Base-by-base conservation (phyloP, 2,797 vertebrate species). In the Netta rufina region DNA sequence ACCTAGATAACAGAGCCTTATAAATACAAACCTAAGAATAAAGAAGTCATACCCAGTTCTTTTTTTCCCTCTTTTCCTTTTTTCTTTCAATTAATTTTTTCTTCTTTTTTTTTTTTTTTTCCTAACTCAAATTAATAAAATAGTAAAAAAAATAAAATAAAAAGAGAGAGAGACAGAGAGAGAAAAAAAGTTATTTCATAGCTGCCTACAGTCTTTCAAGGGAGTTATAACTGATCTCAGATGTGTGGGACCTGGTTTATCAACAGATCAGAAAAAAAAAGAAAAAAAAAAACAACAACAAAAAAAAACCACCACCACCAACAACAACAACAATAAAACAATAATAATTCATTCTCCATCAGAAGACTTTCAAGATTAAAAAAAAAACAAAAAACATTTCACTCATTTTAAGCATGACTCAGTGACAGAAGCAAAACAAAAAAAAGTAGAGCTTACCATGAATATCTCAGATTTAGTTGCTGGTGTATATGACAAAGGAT, bases 361-460 rank as follows among this genome's bases (percentile, higher is more conserved):
- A 32, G 16, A 95, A 87, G 57, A 64, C 21, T 82, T 87, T 77
- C 49, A 84, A 88, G 65, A 39, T 36, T 49, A 24, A 49, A 49
- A 49, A 49, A 49, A 24, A 64, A 94, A 90, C n/a, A 77, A 19
- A 19, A 93, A 94, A 78, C 36, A 49, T 83, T 91, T 92, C 27
- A 83, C 47, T 88, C 51, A 66, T 78, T 96, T 90, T 79, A 89
- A 96, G 88, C 65, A 57, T 2, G 4, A 13, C 73, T 92, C 77
- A 69, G n/a, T 65, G n/a, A 79, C 1, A 3, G 61, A 93, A 36
- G 28, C n/a, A 72, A 85, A 79, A 72, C 18, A 27, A 61, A 83
- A 93, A 93, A 49, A 79, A 25, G 60, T 0, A 74, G 60, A 64
- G 39, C 6, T 90, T 56, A 73, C 19, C 78, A 10, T 27, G 61